phyloP scores from a whole-genome alignment of 2,888 invertebrate genomes.

The Caradrina clavipalpis region DNA sequence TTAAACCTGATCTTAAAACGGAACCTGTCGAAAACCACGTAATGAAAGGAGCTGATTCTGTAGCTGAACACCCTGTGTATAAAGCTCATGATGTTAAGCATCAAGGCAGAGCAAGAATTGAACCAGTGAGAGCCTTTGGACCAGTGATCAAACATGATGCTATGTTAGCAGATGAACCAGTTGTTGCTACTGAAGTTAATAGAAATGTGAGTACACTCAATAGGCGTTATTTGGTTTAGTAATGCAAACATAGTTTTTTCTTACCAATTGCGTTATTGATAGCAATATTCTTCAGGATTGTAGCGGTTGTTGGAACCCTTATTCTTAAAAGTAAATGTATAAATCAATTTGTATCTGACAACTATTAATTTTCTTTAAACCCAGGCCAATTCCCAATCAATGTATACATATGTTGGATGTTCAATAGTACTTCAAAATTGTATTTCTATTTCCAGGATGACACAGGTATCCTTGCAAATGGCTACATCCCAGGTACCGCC shows the following conservation, averaged over 20 bases:
- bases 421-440: not conserved
- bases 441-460: constrained; percentile 71
- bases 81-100: constrained; percentile 73
- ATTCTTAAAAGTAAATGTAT: not conserved
- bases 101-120: constrained; percentile 78
- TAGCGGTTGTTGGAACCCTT: not conserved
- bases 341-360: not conserved
- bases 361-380: not conserved
- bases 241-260: not conserved
- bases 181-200: constrained; percentile 74
- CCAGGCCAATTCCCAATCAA: not conserved
- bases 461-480: constrained; percentile 74
- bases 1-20: constrained; percentile 73
- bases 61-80: constrained; percentile 80
- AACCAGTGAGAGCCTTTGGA: constrained; percentile 77
- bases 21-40: constrained; percentile 72
- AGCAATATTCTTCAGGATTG: not conserved
- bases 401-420: not conserved
- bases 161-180: constrained; percentile 85
- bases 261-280: not conserved
- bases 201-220: constrained; percentile 77
- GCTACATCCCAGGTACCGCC: constrained; percentile 72
- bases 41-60: constrained; percentile 69
- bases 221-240: not conserved
- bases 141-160: constrained; percentile 80